These are phyloP conservation scores for Meta bourneti DNA, from an alignment of 2,888 invertebrate genomes.

Conservation along the genomic window DNA sequence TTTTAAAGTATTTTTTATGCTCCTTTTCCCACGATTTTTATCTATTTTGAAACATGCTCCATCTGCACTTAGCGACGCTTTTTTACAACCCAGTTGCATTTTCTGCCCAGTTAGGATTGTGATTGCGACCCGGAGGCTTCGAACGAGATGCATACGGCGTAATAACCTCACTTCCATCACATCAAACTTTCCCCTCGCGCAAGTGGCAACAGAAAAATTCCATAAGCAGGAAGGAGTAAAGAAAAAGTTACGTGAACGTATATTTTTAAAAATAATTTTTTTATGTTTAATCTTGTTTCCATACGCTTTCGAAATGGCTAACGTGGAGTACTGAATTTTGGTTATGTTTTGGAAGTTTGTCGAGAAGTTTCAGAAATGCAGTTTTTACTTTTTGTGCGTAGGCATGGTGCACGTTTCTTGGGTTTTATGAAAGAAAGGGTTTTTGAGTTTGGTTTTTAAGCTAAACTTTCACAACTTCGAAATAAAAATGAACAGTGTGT, in stretches of 20 bases:
- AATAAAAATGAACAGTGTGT: too few species aligned
- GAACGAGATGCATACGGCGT: slow-evolving; percentile 26
- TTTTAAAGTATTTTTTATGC: slow-evolving; percentile 20
- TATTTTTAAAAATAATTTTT: slow-evolving; percentile 28
- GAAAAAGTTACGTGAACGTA: slow-evolving; percentile 32
- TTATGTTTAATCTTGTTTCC: background rate
- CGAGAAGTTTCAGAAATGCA: background rate
- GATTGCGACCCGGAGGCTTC: slow-evolving; percentile 18
- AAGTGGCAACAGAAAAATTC: slow-evolving; percentile 19
- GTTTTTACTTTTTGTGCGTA: background rate
- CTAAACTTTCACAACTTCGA: too few species aligned
- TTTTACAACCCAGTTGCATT: slow-evolving; percentile 53
- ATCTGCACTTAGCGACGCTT: slow-evolving; percentile 25
- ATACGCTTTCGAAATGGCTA: slow-evolving; percentile 25
- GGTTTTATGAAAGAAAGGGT: background rate
- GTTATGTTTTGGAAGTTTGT: background rate
- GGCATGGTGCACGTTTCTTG: background rate
- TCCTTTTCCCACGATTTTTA: slow-evolving; percentile 21
- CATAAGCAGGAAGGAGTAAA: background rate
- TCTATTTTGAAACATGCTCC: slow-evolving; percentile 6
- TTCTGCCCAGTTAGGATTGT: slow-evolving; percentile 47
- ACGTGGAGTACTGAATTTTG: slow-evolving; percentile 24
- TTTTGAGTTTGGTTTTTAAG: too few species aligned
- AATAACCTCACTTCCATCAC: slow-evolving; percentile 36
- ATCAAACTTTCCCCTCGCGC: slow-evolving; percentile 25